A percentile compares a stretch with the other conserved stretches of the same genome.
Conservation (phyloP, 2,888 invertebrate genomes). For the Timema cristinae region DNA sequence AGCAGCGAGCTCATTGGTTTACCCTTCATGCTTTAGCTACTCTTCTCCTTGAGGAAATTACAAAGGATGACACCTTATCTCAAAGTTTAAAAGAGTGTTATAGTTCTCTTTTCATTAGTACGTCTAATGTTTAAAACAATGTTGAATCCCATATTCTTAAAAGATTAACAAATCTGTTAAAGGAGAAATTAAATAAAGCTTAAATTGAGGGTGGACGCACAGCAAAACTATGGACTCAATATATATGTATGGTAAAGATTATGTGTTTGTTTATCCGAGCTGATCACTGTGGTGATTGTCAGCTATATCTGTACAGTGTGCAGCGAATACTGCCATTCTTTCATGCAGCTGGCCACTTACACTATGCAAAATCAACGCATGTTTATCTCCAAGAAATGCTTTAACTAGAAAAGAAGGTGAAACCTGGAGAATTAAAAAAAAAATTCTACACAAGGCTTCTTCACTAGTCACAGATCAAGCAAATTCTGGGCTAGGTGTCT, state of each 20-base stretch:
- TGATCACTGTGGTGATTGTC: constrained; percentile 7
- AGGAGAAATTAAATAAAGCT: neutral
- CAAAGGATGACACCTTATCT: neutral
- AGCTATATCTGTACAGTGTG: neutral
- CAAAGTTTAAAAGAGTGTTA: constrained; percentile 9
- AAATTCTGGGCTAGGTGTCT: constrained; percentile 7
- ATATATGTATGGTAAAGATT: neutral
- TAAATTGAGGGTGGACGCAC: constrained; percentile 1
- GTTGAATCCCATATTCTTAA: neutral
- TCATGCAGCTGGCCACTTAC: constrained; percentile 11
- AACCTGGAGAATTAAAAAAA: constrained; percentile 4
- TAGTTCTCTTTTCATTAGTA: neutral
- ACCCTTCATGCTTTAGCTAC: constrained; percentile 10
- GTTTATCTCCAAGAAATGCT: constrained; percentile 4
- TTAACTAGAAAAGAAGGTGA: constrained; percentile 2
- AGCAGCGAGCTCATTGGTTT: neutral
- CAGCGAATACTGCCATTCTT: constrained; percentile 4
- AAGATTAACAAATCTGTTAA: neutral
- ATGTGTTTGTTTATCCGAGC: constrained; percentile 15
- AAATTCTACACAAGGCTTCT: neutral
- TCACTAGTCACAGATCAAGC: constrained; percentile 8
- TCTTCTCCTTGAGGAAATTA: constrained; percentile 3
- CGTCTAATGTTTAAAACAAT: neutral
- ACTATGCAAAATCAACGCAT: constrained; percentile 11
- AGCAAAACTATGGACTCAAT: constrained; percentile 6